Percentiles rank a stretch among this genome's conserved stretches.
Evolutionary conservation across 2,888 invertebrate genomes (phyloP).

Genomic region (Pristionchus japonicus): DNA sequence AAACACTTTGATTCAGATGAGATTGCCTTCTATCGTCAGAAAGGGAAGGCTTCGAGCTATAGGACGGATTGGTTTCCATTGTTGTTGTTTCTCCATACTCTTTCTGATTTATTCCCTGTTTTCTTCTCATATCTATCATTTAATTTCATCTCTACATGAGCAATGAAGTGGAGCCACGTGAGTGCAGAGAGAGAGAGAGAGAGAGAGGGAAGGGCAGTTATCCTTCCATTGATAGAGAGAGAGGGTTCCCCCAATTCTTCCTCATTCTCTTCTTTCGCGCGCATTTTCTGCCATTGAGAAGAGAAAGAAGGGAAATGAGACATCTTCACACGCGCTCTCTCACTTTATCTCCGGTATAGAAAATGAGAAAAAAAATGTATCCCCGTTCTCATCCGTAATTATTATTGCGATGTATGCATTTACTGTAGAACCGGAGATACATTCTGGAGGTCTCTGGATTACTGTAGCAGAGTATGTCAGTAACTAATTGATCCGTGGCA

Average conservation of each 20-base stretch:
- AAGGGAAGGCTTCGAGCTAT: neutral
- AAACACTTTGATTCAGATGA: neutral
- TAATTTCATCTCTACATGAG: neutral
- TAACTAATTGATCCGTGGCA: neutral
- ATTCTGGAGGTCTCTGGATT: neutral
- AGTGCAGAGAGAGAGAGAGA: neutral
- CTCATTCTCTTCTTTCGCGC: neutral
- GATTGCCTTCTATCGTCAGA: neutral
- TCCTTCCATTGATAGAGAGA: neutral
- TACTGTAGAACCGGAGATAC: neutral
- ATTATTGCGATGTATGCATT: too few relatives aligned
- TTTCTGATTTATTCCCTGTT: neutral
- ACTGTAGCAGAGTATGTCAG: too few relatives aligned
- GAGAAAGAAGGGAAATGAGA: neutral
- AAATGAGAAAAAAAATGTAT: neutral
- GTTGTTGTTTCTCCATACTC: neutral
- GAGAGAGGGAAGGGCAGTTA: neutral
- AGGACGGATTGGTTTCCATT: neutral
- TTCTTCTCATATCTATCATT: neutral
- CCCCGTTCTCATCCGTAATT: neutral
- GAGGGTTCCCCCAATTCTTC: constrained; percentile 34
- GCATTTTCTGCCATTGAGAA: constrained; percentile 1
- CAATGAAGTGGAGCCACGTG: neutral
- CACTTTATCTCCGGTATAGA: neutral
- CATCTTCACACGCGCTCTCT: neutral